phyloP scores from a whole-genome alignment of 2,888 invertebrate genomes.

The Agrotis puta region DNA sequence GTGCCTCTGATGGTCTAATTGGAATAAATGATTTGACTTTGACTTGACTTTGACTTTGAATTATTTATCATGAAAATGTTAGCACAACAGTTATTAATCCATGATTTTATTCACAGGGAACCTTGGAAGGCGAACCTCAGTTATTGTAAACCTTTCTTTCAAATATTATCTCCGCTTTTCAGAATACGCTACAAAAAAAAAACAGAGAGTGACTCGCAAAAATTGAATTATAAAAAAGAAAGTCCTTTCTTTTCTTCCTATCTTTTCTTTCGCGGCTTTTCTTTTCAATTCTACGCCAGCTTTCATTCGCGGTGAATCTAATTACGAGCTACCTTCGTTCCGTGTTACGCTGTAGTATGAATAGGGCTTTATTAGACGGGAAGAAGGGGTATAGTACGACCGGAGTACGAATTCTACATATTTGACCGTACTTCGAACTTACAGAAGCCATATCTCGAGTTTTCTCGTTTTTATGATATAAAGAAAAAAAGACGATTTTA shows the following conservation, averaged over 20 bases:
- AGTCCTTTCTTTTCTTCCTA: constrained; percentile 8
- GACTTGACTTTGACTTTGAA: no score
- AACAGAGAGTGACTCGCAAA: neutral
- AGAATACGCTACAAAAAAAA: constrained; percentile 12
- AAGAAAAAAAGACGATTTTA: no score
- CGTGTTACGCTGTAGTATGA: constrained; percentile 23
- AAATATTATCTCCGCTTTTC: constrained; percentile 23
- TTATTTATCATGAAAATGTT: neutral
- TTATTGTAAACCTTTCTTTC: constrained; percentile 1
- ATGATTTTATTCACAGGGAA: neutral
- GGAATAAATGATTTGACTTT: no score
- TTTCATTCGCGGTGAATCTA: constrained; percentile 45
- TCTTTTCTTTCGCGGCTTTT: constrained; percentile 35
- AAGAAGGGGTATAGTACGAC: neutral
- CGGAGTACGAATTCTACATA: no score
- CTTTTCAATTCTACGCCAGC: constrained; percentile 13
- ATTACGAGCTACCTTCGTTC: constrained; percentile 26
- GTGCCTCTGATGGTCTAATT: no score
- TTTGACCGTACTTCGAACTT: no score
- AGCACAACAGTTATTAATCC: neutral
- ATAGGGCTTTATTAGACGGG: constrained; percentile 32
- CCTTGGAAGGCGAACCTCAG: neutral
- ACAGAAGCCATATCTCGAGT: no score
- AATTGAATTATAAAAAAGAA: constrained; percentile 46
- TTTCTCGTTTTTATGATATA: no score